Evolutionary conservation across 2,797 vertebrate species (phyloP), one percentile per base, ranked within the genome.

Genomic region (Darevskia mixta): DNA sequence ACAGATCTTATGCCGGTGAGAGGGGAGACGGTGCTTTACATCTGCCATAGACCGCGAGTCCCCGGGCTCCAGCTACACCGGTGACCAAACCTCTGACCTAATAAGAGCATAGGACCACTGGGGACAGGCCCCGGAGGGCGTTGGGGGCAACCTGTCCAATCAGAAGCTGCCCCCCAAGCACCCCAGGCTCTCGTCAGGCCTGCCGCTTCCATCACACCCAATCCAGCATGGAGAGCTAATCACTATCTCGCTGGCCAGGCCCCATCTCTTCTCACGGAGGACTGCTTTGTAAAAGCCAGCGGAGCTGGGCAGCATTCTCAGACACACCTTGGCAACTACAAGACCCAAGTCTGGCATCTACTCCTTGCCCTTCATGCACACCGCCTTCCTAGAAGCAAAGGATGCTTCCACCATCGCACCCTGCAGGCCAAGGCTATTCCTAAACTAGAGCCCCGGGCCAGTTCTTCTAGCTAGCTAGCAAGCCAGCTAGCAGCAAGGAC

Each of bases 381-480:
- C 67, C 11, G 20, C 38, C 32, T 55, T 66, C 27, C 13, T 15
- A 76, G 82, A 38, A 18, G 18, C 25, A 29, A 18, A 23, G 77
- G 45, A 10, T 43, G 38, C 78, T 64, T 25, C 38, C 58, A 43
- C 71, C 71, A 79, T 45, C 71, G 90, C 83, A 73, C 61, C 79
- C 73, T 32, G 75, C 82, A 79, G 81, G 84, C 79, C 91, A 79
- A 66, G 80, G 32, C 80, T 87, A 80, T 77, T 89, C 83, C 83
- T 89, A 89, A 32, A 4, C 77, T 85, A 89, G 77, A 77, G 41
- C 88, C 83, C 25, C 9, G 4, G 61, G 61, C 5, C 18, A 67
- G 23, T 55, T 55, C 55, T 69, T 76, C 84, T 76, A 86, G 67
- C 83, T 80, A 86, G 49, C 76, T 69, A 72, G 43, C 23, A 11